Evolutionary conservation across 2,113 vertebrate species (phyloP).

Genomic region (Saccopteryx leptura): DNA sequence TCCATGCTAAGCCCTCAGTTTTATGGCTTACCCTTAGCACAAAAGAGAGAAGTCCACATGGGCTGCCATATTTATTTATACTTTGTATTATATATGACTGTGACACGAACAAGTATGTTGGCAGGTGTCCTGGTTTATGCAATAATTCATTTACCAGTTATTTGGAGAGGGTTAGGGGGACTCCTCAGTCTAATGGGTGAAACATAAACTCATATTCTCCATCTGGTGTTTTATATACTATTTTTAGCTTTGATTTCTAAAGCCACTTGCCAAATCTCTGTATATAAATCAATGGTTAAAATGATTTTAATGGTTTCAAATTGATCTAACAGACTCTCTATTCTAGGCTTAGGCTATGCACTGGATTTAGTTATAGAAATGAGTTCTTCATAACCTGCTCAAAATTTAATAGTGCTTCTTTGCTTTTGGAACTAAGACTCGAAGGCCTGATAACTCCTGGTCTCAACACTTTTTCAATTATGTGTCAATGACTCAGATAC

Average conservation of each 20-base stretch:
- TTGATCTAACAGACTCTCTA: neutral
- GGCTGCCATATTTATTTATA: accelerated
- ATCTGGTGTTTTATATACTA: neutral
- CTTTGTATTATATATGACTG: accelerated
- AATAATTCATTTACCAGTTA: neutral
- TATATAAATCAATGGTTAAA: neutral
- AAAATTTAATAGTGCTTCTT: neutral
- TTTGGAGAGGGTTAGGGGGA: neutral
- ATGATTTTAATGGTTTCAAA: constrained; percentile 19
- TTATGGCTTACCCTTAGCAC: neutral
- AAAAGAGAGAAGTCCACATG: neutral
- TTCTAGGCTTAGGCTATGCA: neutral
- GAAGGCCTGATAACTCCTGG: neutral
- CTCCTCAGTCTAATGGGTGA: neutral
- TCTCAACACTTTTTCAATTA: neutral
- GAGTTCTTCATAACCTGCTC: neutral
- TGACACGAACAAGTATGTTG: accelerated
- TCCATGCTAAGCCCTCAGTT: neutral
- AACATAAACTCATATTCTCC: neutral
- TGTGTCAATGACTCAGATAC: accelerated
- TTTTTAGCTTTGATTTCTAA: constrained; percentile 27
- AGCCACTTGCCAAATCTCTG: neutral
- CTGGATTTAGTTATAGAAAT: neutral
- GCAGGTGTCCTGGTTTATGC: neutral
- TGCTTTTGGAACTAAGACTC: neutral